A percentile compares a stretch with the other conserved stretches of the same genome.
Evolutionary conservation across 2,113 vertebrate genomes (phyloP).

Genomic region (Myocastor coypus): DNA sequence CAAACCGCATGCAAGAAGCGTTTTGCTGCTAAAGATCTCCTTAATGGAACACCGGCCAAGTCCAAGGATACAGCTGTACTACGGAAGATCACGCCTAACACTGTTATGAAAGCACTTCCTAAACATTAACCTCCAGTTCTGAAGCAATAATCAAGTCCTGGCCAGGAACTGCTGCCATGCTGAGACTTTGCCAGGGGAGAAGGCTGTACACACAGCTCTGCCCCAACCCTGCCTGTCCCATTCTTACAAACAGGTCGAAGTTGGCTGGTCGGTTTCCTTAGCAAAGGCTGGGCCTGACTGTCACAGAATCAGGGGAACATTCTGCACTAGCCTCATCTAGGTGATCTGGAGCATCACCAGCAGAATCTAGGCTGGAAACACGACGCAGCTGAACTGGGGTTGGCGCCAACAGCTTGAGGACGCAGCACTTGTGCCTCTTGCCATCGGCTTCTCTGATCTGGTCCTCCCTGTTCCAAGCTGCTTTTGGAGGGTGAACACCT

Average conservation of each 20-base stretch:
- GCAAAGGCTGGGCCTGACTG: background rate
- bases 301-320: background rate
- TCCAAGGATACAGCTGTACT: fast-evolving
- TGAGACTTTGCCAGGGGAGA: too few relatives aligned
- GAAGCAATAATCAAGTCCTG: background rate
- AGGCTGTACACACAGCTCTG: fast-evolving
- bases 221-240: fast-evolving
- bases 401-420: background rate
- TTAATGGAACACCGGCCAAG: too few relatives aligned
- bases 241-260: background rate
- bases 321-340: background rate
- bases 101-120: background rate
- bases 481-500: background rate
- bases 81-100: background rate
- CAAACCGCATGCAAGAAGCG: too few relatives aligned
- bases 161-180: background rate
- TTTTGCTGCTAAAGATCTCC: background rate
- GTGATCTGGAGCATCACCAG: background rate
- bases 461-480: background rate
- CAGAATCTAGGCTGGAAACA: background rate
- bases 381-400: too few relatives aligned
- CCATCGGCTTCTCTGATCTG: fast-evolving
- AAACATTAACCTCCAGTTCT: background rate
- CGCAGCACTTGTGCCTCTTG: background rate
- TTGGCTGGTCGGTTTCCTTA: background rate